Evolutionary conservation across 1,140 invertebrate genomes (phyloP), one percentile per base, ranked within the genome.

Genomic region (Capitella teleta): DNA sequence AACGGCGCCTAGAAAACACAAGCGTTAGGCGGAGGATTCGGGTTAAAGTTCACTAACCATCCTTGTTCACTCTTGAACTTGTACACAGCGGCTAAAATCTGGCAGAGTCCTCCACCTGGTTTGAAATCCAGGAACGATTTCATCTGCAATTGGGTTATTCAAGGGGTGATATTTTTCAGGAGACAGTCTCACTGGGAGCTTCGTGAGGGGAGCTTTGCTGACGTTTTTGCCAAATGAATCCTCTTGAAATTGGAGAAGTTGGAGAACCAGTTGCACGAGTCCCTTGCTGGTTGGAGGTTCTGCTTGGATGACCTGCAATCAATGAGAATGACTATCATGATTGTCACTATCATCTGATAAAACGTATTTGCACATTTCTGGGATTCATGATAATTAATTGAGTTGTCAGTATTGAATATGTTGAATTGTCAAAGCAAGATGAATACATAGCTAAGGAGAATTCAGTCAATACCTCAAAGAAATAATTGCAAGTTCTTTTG

Each of bases 101-200:
- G 86, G 76, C 90, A 95, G 19, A 96, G 75, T 6, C 85, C 82
- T 36, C 91, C 91, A 44, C 86, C 85, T 47, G 88, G 81, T 74
- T 94, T 94, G 68, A 96, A 92, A 74, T 96, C 92, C 67, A 95
- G 75, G 68, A 96, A 96, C 71, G 83, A 90, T 74, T 83, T 83
- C 81, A 88, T 87, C 86, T 91, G 68, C 36, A 78, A 34, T 34
- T 34, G 10, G 10, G 16, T 12, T 1, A 40, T 16, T 40, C 38
- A 40, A 4, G 4, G 4, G 21, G 36, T 5, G 25, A 40, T 40
- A 8, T 10, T n/a, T 40, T 10, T 18, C 21, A 16, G 16, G 25
- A 40, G 3, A 14, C 5, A 21, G 47, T 30, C 38, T 65, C 70
- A 76, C 74, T 26, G 75, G 75, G 23, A 77, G 50, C 53, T 76